Evolutionary conservation across 1,140 invertebrate species (phyloP), one percentile per base, ranked within the genome.

Genomic region (Oreohelix idahoensis): DNA sequence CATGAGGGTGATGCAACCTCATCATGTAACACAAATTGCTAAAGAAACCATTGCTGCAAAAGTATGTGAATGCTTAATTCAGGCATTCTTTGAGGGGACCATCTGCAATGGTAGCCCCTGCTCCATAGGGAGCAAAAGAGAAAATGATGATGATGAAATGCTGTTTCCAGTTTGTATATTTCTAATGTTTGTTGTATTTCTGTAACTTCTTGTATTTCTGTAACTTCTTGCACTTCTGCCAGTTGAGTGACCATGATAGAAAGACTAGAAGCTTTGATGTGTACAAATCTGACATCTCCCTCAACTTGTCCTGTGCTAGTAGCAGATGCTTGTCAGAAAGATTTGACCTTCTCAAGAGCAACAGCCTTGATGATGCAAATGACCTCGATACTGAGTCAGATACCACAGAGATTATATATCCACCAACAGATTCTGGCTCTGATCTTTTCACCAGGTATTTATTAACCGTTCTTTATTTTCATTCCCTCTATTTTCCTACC

Each of bases 321-420:
- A 29, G 69, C 5, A 4, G 39, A 36, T 51, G n/a, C 26, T n/a
- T 15, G 70, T 66, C 63, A 32, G 80, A 82, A 10, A 39, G 49
- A 20, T 82, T 74, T 75, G 49, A 38, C 71, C 23, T 35, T 39
- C 35, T 35, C 73, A 71, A 58, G 26, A n/a, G 71, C 42, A 49
- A 51, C 79, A 82, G 84, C 51, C 36, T 85, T 38, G 87, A 89
- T 76, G 89, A 90, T 76, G 79, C 75, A 42, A 88, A 89, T 83
- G 89, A 89, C 15, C 79, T 77, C 39, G 89, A 88, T 26, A 83
- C 79, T 1, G 81, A 83, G 36, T 82, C 84, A 0, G 86, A 88
- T 32, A 86, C 86, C 26, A 84, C 86, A 17, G 87, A 90, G 71
- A 85, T 90, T 73, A 90, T 89, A 71, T 90, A 89, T 49, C 89